Percentiles rank a stretch among this genome's conserved stretches.
Conservation (phyloP, 2,888 invertebrate genomes). For the Sinodicranocentrus sp. region DNA sequence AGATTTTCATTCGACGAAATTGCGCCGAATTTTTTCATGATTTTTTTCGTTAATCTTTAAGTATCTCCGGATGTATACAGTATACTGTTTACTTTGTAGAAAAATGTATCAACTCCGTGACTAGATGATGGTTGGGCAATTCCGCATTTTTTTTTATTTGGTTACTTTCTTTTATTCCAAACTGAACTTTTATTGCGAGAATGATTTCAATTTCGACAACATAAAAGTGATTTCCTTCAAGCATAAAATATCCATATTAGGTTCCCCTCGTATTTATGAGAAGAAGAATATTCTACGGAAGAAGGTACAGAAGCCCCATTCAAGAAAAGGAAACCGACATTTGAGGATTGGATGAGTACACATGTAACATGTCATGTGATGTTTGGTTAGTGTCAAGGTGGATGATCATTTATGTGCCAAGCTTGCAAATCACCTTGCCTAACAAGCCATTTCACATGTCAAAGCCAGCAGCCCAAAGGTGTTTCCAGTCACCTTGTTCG, state of each 20-base stretch:
- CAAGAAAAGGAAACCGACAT: constrained; percentile 49
- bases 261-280: no score
- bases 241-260: neutral
- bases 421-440: constrained; percentile 68
- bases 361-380: constrained; percentile 57
- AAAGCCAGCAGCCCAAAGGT: constrained; percentile 52
- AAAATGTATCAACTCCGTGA: no score
- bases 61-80: no score
- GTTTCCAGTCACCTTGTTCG: constrained; percentile 60
- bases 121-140: no score
- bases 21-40: no score
- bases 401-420: constrained; percentile 68
- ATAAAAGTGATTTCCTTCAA: neutral
- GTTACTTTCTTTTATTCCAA: no score
- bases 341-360: constrained; percentile 36
- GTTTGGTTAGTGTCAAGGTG: constrained; percentile 58
- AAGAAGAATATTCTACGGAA: neutral
- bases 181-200: no score
- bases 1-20: no score
- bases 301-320: constrained; percentile 8
- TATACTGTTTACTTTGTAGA: no score
- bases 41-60: no score
- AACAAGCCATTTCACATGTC: constrained; percentile 60
- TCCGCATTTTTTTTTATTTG: no score
- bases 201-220: no score